These are phyloP conservation scores for Lepeophtheirus nordmannii DNA, from an alignment of 2,888 invertebrate species.

Conservation along the genomic window DNA sequence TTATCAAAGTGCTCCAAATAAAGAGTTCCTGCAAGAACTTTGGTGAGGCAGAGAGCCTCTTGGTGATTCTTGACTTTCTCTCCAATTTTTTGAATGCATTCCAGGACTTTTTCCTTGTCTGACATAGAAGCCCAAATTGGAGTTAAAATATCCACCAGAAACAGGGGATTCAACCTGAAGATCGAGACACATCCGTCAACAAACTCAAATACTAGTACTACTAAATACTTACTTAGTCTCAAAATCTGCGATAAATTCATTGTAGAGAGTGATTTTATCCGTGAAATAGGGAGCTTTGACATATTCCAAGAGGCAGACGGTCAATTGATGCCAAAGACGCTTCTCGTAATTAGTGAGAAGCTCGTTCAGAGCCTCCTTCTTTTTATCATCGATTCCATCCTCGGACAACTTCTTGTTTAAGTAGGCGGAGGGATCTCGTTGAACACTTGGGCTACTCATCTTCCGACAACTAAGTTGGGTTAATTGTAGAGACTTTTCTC, in stretches of 20 bases:
- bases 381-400: background rate
- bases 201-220: background rate
- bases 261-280: conserved; percentile 65
- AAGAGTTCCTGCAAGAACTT: conserved; percentile 49
- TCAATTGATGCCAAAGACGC: conserved; percentile 87
- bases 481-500: too few relatives aligned
- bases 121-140: conserved; percentile 45
- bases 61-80: conserved; percentile 66
- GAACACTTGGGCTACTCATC: background rate
- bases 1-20: conserved; percentile 35
- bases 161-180: conserved; percentile 77
- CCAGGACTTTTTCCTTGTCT: conserved; percentile 61
- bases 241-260: conserved; percentile 76
- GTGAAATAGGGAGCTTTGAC: conserved; percentile 57
- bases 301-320: conserved; percentile 60
- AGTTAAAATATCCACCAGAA: conserved; percentile 71
- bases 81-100: conserved; percentile 72
- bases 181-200: conserved; percentile 22
- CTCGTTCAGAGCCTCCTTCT: background rate
- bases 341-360: conserved; percentile 27
- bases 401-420: background rate
- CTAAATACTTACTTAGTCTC: conserved; percentile 68
- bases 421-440: conserved; percentile 4
- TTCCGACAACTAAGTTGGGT: background rate
- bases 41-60: conserved; percentile 73